Percentiles rank a stretch among this genome's conserved stretches.
Evolutionary conservation across 2,113 vertebrate genomes (phyloP).

Genomic region (Mobula birostris): DNA sequence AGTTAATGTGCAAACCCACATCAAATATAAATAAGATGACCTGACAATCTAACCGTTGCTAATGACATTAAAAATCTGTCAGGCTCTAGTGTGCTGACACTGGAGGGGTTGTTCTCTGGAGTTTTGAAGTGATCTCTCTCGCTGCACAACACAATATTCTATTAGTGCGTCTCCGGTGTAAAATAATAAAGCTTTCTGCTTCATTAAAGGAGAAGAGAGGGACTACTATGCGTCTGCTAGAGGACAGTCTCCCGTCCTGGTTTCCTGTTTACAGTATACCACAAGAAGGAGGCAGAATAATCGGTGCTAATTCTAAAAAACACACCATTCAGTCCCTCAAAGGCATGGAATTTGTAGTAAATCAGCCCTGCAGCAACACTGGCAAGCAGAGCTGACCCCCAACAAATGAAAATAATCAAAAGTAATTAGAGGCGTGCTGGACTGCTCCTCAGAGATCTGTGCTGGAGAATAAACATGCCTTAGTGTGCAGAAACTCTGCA

Average conservation of each 20-base stretch:
- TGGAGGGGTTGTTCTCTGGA: slow-evolving; percentile 13
- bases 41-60: slow-evolving; percentile 31
- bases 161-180: slow-evolving; percentile 27
- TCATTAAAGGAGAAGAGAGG: slow-evolving; percentile 27
- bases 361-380: slow-evolving; percentile 70
- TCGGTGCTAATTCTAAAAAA: slow-evolving; percentile 33
- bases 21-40: slow-evolving; percentile 29
- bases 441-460: slow-evolving; percentile 85
- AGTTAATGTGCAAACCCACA: not conserved
- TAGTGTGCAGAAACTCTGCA: slow-evolving; percentile 70
- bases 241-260: not conserved
- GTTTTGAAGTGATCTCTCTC: slow-evolving; percentile 3
- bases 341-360: slow-evolving; percentile 71
- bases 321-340: slow-evolving; percentile 46
- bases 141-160: slow-evolving; percentile 24
- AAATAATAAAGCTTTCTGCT: slow-evolving; percentile 37
- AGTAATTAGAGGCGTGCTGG: slow-evolving; percentile 98
- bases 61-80: slow-evolving; percentile 33
- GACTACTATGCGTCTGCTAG: not conserved
- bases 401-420: slow-evolving; percentile 99
- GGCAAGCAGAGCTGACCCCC: slow-evolving; percentile 84
- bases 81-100: not conserved
- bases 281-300: slow-evolving; percentile 17
- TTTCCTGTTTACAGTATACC: slow-evolving; percentile 25
- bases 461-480: slow-evolving; percentile 90